phyloP scores from a whole-genome alignment of 2,888 invertebrate genomes.

The Polydrusus pterygomalis region DNA sequence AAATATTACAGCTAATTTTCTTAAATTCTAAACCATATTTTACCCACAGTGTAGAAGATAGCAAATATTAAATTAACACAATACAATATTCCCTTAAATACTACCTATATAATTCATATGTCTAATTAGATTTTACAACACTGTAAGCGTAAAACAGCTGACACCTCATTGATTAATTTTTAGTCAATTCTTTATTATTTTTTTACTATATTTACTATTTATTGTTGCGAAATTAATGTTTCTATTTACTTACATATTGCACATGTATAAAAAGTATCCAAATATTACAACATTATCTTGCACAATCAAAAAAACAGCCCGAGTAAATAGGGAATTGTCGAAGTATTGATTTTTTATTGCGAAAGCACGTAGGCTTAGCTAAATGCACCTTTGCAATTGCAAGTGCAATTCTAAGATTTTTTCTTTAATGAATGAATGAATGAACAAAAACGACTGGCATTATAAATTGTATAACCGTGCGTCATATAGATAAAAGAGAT shows the following conservation, averaged over 20 bases:
- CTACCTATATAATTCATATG: not conserved
- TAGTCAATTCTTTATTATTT: not conserved
- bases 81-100: not conserved
- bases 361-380: not conserved
- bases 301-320: not conserved
- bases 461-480: constrained; percentile 53
- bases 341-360: constrained; percentile 39
- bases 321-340: not conserved
- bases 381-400: constrained; percentile 39
- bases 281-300: not conserved
- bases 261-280: not conserved
- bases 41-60: too few relatives aligned
- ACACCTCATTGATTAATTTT: not conserved
- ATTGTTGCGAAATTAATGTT: not conserved
- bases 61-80: too few relatives aligned
- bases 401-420: constrained; percentile 38
- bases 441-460: constrained; percentile 36
- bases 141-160: constrained; percentile 6
- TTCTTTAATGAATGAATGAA: constrained; percentile 53
- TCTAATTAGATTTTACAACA: constrained; percentile 15
- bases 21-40: too few relatives aligned
- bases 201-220: not conserved
- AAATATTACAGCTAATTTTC: too few relatives aligned
- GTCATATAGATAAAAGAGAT: constrained; percentile 61
- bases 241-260: not conserved